Percentiles rank a stretch among this genome's conserved stretches.
These are phyloP conservation scores for Tetanocera ferruginea DNA, from an alignment of 2,888 invertebrate species.

Conservation along the genomic window DNA sequence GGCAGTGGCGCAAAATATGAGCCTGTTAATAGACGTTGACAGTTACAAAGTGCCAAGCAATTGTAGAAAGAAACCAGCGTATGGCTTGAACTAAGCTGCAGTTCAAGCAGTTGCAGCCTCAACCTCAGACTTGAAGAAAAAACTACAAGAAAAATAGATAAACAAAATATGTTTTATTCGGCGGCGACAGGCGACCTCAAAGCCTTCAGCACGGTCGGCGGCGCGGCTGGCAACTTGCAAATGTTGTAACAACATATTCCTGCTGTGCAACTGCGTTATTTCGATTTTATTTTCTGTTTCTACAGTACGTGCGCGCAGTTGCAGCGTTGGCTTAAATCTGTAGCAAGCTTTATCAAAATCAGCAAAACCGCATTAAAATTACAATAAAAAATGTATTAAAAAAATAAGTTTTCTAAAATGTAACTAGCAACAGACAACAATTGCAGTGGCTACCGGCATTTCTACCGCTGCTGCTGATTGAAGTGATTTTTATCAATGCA, in stretches of 20 bases:
- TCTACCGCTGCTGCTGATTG: slow-evolving; percentile 4
- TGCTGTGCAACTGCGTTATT: slow-evolving; percentile 37
- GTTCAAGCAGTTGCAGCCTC: slow-evolving; percentile 23
- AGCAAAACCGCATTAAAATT: slow-evolving; percentile 37
- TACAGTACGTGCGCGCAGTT: background rate
- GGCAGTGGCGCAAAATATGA: slow-evolving; percentile 53
- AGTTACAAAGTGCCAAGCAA: slow-evolving; percentile 68
- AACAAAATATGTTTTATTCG: slow-evolving; percentile 14
- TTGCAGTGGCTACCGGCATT: slow-evolving; percentile 45
- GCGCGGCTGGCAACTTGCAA: slow-evolving; percentile 51
- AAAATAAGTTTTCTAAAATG: slow-evolving; percentile 41
- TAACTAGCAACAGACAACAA: slow-evolving; percentile 50
- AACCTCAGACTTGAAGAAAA: background rate
- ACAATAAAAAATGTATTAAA: background rate
- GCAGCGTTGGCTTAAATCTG: slow-evolving; percentile 39
- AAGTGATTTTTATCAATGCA: slow-evolving; percentile 31
- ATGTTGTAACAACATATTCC: slow-evolving; percentile 41
- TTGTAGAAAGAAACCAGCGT: slow-evolving; percentile 57
- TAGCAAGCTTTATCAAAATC: slow-evolving; percentile 49
- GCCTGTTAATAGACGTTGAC: slow-evolving; percentile 66
- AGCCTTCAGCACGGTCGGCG: slow-evolving; percentile 9
- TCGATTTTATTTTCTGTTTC: background rate
- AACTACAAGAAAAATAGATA: too few species aligned
- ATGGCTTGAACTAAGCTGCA: background rate
- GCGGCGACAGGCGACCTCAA: slow-evolving; percentile 45